Evolutionary conservation across 2,797 vertebrate genomes (phyloP), one percentile per base, ranked within the genome.

Genomic region (Antrozous pallidus): DNA sequence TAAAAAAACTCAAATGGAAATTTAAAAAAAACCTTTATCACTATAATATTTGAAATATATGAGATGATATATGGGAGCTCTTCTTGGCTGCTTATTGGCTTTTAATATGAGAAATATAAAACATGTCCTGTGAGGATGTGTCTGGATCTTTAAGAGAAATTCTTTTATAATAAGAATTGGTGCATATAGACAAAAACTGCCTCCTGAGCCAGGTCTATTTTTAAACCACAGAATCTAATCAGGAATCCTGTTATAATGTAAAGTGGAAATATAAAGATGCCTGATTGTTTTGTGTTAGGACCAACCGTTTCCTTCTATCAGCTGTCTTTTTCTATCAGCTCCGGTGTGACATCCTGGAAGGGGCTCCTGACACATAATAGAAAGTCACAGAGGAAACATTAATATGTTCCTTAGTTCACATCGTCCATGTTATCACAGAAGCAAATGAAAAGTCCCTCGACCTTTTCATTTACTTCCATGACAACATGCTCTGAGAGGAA

Each of bases 241-340:
- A 97, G 87, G 96, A 96, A 93, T 97, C 94, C 93, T 98, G 97
- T 97, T 98, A 97, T 97, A 97, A 98, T 97, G 88, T 96, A 97
- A 98, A 98, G 96, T 98, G 96, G 97, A 98, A 98, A 98, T 98
- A 98, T 97, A 98, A 98, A 98, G 97, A 98, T 97, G 95, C 96
- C 73, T 98, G 98, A 98, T 98, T 98, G 98, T 98, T 98, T 98
- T 96, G 84, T 97, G 96, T 98, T 98, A 97, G 93, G 42, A 90
- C 90, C 96, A 96, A 98, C 91, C 33, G 71, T 97, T 98, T 96
- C 97, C 98, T 98, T 98, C 96, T 97, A 97, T 97, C 95, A 96
- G 96, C 95, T 98, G 98, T 98, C 98, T 97, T 97, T 98, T 98
- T 98, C 97, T 97, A 98, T 98, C 97, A 98, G 90, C 78, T 96